These are phyloP conservation scores for Oscheius sp. DNA, from an alignment of 2,888 invertebrate species.

Conservation along the genomic window DNA sequence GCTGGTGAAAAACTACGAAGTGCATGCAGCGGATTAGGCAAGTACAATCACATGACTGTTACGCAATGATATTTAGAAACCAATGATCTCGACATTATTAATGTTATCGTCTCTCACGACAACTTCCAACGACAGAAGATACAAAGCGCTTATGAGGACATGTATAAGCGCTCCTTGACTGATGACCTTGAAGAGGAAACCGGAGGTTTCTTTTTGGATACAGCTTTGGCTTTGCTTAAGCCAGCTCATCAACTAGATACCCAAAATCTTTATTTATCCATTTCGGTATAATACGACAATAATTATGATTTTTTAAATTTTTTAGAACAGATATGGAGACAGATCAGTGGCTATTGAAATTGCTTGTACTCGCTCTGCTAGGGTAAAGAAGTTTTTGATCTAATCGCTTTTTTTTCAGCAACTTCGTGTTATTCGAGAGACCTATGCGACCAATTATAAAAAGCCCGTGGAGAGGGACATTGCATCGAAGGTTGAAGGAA, in stretches of 20 bases:
- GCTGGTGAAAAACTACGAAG: constrained; percentile 61
- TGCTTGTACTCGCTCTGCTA: constrained; percentile 67
- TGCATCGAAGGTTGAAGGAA: constrained; percentile 66
- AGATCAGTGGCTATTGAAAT: constrained; percentile 69
- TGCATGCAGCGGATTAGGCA: constrained; percentile 61
- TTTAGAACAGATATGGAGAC: constrained; percentile 64
- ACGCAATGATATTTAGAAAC: constrained; percentile 51
- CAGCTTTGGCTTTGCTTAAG: constrained; percentile 70
- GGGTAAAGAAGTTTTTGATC: constrained; percentile 44
- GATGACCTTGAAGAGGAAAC: constrained; percentile 72
- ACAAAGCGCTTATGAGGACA: constrained; percentile 64
- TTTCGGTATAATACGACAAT: constrained; percentile 56
- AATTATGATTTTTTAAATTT: neutral
- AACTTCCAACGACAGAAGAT: constrained; percentile 69
- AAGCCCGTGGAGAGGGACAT: constrained; percentile 66
- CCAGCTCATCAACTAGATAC: constrained; percentile 71
- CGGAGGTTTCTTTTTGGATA: constrained; percentile 71
- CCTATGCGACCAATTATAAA: constrained; percentile 62
- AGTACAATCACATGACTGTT: neutral
- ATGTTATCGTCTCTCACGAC: constrained; percentile 62
- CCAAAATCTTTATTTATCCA: constrained; percentile 70
- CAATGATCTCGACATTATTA: constrained; percentile 64
- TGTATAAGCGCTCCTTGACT: constrained; percentile 68
- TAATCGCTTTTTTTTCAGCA: constrained; percentile 55
- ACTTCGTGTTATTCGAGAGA: constrained; percentile 66